Conservation (phyloP, 2,113 vertebrate species). For the Nycticryphes semicollaris region DNA sequence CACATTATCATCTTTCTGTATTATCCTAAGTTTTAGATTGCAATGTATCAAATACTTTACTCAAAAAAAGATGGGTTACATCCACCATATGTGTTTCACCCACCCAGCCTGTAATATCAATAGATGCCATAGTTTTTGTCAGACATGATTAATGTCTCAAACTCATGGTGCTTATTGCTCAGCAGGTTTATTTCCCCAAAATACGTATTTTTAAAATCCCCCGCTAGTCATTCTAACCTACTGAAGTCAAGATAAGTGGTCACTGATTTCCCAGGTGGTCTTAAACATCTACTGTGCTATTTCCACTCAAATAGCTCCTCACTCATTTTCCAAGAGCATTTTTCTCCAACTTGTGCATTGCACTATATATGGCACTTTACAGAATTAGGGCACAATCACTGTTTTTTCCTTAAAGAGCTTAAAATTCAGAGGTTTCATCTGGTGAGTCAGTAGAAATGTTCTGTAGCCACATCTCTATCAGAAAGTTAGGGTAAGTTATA, state of each 20-base stretch:
- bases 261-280: conserved; percentile 28
- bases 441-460: conserved; percentile 15
- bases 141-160: conserved; percentile 19
- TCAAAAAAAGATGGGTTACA: neutral
- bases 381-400: neutral
- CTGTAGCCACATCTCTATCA: neutral
- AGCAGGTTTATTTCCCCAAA: neutral
- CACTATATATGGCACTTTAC: neutral
- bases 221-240: neutral
- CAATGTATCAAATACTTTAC: neutral
- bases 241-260: conserved; percentile 13
- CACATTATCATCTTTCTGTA: neutral
- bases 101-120: neutral
- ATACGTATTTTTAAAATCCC: neutral
- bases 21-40: neutral
- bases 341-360: neutral
- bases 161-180: neutral
- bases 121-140: neutral
- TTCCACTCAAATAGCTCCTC: conserved; percentile 2
- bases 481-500: neutral
- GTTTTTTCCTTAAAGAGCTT: neutral
- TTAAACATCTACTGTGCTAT: neutral
- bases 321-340: conserved; percentile 9
- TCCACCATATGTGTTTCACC: neutral
- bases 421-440: conserved; percentile 3